Base-by-base conservation (phyloP, 2,888 invertebrate species). In the Periphyllus acericola region DNA sequence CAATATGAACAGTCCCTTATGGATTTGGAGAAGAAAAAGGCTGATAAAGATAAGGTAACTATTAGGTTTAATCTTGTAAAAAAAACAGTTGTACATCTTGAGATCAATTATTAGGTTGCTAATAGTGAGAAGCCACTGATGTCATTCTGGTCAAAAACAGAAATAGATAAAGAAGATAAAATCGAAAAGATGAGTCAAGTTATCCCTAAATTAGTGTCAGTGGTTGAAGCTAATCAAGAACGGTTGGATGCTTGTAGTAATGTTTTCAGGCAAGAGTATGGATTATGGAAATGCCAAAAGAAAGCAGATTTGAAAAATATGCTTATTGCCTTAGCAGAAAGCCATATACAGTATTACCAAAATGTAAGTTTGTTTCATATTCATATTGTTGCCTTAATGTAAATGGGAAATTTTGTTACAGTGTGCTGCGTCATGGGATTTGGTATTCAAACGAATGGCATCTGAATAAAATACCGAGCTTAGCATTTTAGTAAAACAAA, bases 181-280 rank as follows among this genome's bases (percentile, higher is more conserved):
- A 90, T 92, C 68, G 92, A 88, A 60, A 82, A 81, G 29, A 84
- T 87, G 17, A 74, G 78, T 25, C 80, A 87, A 75, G 68, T 79
- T 34, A 75, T 80, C 66, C 87, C 89, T 66, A 89, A 89, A 80
- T 66, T 89, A 68, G 79, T 89, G 19, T 68, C 89, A 36, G 66
- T 81, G 6, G 88, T 85, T 2, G 89, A 82, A 71, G 78, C 92
- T 78, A 92, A 91, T 85, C 94, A 94, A 91, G 95, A 95, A 91
- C 93, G 93, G 90, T 92, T 94, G 78, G 94, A 94, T 91, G 94
- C 94, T 90, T 94, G 95, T 0, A 95, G 95, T 91, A 94, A 95
- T 91, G 94, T 94, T 90, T 91, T 95, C 52, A 92, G 94, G 83
- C 94, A 95, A 74, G 95, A 95, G 91, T 91, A 95, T 89, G 94